Base-by-base conservation (phyloP, 2,113 vertebrate species). In the Hippocampus mohnikei region DNA sequence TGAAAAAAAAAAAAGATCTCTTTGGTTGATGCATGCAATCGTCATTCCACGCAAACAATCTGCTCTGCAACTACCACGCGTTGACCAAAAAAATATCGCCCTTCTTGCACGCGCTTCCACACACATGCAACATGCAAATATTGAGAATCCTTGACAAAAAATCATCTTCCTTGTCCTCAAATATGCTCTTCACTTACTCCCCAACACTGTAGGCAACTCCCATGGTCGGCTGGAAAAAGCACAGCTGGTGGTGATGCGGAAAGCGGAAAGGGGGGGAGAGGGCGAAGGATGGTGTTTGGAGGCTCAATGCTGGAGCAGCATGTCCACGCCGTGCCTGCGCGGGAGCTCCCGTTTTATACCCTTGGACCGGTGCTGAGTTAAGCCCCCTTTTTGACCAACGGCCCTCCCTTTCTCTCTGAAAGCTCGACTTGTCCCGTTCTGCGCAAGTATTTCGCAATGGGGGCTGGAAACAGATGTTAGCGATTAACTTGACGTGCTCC, bases 131-230 rank as follows among this genome's bases (percentile, higher is more conserved):
- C 20, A 29, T 12, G 41, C 11, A 11, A 5, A 56, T 33, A 12
- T 69, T 59, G 55, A 40, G 9, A n/a, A 75, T 1, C 20, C 46
- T 50, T 64, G 33, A 37, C n/a, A 44, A 52, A 50, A 50, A 8
- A 50, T 50, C n/a, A 7, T 21, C 48, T 50, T 8, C 48, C 21
- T 1, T n/a, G 9, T 55, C 52, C 21, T 23, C 21, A 8, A 44
- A 68, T 44, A 59, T 29, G 16, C 6, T 0, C 58, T 60, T 67
- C 80, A 94, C 94, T 94, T 90, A 95, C 93, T 91, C 89, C 89
- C 88, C 90, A 69, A 89, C 79, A 44, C 93, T 94, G 84, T 92
- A 92, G 73, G 88, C 86, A 65, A 87, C 56, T 81, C 93, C 93
- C 94, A 95, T 94, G 82, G 75, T 41, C 75, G 63, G 70, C 2